Evolutionary conservation across 2,888 invertebrate species (phyloP).

Genomic region (Drosophila lutescens): DNA sequence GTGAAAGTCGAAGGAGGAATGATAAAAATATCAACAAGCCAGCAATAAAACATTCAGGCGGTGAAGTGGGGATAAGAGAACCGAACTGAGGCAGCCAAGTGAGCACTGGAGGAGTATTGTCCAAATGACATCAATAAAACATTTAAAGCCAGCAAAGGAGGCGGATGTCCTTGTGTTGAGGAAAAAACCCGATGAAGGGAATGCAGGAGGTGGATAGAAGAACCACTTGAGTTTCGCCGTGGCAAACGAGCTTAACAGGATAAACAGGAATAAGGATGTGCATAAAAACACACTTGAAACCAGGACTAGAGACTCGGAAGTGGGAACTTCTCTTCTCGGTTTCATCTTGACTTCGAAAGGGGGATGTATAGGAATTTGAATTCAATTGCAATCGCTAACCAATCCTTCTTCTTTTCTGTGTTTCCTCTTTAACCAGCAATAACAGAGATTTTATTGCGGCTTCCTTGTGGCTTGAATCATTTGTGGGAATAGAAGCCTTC

Average conservation of each 20-base stretch:
- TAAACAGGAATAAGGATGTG: constrained; percentile 46
- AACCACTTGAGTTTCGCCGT: constrained; percentile 53
- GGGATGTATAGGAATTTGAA: constrained; percentile 65
- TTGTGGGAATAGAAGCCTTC: constrained; percentile 33
- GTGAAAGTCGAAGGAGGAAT: constrained; percentile 27
- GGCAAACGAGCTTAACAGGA: constrained; percentile 70
- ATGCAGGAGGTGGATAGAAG: constrained; percentile 27
- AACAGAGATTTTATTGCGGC: constrained; percentile 43
- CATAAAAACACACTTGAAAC: constrained; percentile 45
- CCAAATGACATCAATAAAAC: constrained; percentile 77
- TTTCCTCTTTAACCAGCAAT: constrained; percentile 22
- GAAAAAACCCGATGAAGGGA: not conserved
- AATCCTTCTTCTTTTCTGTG: constrained; percentile 11
- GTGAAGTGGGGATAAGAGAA: constrained; percentile 27
- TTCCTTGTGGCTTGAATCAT: constrained; percentile 36
- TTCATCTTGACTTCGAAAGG: constrained; percentile 62
- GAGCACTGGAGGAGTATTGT: constrained; percentile 63
- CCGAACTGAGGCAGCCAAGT: constrained; percentile 55
- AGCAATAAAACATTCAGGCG: constrained; percentile 64
- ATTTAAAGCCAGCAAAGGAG: constrained; percentile 50
- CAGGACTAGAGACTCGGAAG: constrained; percentile 13
- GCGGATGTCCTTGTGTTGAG: constrained; percentile 38
- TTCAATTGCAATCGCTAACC: constrained; percentile 67
- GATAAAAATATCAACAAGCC: constrained; percentile 69
- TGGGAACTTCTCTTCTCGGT: constrained; percentile 36